Evolutionary conservation across 2,113 vertebrate genomes (phyloP).

Genomic region (Chionomys nivalis): DNA sequence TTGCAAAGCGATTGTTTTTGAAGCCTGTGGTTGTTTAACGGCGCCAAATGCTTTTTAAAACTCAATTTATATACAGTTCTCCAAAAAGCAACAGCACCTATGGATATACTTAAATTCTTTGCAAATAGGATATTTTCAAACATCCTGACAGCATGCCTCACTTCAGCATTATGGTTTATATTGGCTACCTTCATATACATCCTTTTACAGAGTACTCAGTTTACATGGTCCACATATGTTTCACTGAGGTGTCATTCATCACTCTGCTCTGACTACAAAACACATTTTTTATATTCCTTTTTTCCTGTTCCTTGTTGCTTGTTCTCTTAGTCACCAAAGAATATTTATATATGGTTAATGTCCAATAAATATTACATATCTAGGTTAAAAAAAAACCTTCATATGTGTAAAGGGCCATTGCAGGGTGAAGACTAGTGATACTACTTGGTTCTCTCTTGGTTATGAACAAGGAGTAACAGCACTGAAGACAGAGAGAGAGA

Average conservation of each 20-base stretch:
- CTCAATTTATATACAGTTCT: background rate
- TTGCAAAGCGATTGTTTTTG: constrained; percentile 16
- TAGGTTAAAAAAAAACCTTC: background rate
- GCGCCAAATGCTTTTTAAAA: background rate
- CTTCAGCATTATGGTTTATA: background rate
- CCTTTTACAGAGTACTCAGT: background rate
- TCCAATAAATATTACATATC: background rate
- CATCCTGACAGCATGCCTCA: background rate
- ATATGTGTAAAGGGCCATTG: background rate
- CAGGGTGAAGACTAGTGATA: background rate
- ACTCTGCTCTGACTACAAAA: background rate
- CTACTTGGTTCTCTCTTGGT: background rate
- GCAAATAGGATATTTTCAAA: background rate
- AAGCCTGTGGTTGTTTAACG: background rate
- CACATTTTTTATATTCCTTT: background rate
- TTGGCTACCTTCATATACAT: background rate
- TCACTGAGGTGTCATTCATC: background rate
- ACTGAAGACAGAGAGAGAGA: background rate
- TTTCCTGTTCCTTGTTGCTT: background rate
- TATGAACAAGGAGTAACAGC: background rate
- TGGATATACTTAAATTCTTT: background rate
- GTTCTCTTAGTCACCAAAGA: background rate
- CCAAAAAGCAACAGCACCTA: background rate
- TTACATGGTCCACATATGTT: background rate
- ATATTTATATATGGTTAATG: background rate